Percentiles rank a stretch among this genome's conserved stretches.
phyloP scores from a whole-genome alignment of 2,113 vertebrate genomes.

The Fukomys damarensis region DNA sequence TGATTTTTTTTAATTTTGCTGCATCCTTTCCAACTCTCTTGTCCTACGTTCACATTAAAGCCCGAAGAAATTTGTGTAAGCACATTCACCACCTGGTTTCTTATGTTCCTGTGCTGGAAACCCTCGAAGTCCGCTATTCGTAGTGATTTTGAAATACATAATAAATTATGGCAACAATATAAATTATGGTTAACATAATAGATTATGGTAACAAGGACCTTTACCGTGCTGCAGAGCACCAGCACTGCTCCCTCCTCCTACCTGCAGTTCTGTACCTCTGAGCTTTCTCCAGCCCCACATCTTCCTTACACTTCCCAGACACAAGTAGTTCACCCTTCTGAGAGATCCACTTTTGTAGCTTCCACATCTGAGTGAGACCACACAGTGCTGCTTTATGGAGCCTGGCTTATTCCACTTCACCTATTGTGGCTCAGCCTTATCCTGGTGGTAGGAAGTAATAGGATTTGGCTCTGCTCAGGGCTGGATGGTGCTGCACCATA shows the following conservation, averaged over 20 bases:
- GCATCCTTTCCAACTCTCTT: background rate
- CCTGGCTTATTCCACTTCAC: background rate
- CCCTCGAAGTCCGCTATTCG: background rate
- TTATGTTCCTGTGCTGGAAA: background rate
- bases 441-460: rapidly evolving
- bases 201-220: too few species aligned
- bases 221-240: rapidly evolving
- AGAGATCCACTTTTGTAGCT: background rate
- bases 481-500: background rate
- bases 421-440: background rate
- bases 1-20: background rate
- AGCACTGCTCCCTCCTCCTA: background rate
- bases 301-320: background rate
- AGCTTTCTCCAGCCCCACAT: background rate
- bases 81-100: background rate
- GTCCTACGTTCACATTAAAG: background rate
- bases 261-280: background rate
- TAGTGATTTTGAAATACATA: background rate
- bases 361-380: background rate
- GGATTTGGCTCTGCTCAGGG: background rate
- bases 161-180: too few species aligned
- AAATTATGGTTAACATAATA: too few species aligned
- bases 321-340: background rate
- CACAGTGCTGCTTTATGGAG: background rate
- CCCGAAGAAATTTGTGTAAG: background rate